Percentiles rank a stretch among this genome's conserved stretches.
Evolutionary conservation across 2,113 vertebrate genomes (phyloP).

Genomic region (Proterorhinus semilunaris): DNA sequence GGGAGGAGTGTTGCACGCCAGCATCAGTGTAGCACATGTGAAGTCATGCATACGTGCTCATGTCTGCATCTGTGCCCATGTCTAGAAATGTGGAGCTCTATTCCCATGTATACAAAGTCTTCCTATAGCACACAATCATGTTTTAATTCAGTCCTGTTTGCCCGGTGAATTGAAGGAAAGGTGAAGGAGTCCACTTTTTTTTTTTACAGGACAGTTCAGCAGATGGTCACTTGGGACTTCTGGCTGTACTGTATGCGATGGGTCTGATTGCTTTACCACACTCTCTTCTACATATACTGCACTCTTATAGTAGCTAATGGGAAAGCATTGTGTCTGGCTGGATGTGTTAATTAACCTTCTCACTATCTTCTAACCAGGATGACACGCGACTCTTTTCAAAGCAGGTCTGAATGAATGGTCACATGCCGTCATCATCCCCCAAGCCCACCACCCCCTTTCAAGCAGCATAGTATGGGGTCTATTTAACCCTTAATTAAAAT

Average conservation of each 20-base stretch:
- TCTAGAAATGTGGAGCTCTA: neutral
- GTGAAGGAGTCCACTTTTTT: constrained; percentile 10
- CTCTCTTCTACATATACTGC: neutral
- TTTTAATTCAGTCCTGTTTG: neutral
- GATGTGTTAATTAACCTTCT: constrained; percentile 54
- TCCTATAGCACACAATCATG: neutral
- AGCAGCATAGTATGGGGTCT: constrained; percentile 66
- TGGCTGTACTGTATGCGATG: constrained; percentile 11
- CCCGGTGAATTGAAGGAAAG: constrained; percentile 3
- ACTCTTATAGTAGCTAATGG: neutral
- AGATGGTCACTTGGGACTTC: constrained; percentile 14
- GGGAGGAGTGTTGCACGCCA: constrained; percentile 29
- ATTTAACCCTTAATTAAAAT: constrained; percentile 78
- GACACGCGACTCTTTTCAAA: constrained; percentile 59
- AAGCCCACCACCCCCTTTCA: constrained; percentile 39
- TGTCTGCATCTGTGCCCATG: constrained; percentile 42
- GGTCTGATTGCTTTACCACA: constrained; percentile 2
- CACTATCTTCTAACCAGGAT: constrained; percentile 45
- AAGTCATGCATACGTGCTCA: constrained; percentile 42
- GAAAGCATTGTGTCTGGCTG: constrained; percentile 1
- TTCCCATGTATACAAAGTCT: neutral
- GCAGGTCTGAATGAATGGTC: constrained; percentile 56
- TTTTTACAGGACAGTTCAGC: constrained; percentile 5
- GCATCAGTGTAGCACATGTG: constrained; percentile 24
- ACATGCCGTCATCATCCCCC: constrained; percentile 48